Base-by-base conservation (phyloP, 2,888 invertebrate species). In the Metallyticus violacea region DNA sequence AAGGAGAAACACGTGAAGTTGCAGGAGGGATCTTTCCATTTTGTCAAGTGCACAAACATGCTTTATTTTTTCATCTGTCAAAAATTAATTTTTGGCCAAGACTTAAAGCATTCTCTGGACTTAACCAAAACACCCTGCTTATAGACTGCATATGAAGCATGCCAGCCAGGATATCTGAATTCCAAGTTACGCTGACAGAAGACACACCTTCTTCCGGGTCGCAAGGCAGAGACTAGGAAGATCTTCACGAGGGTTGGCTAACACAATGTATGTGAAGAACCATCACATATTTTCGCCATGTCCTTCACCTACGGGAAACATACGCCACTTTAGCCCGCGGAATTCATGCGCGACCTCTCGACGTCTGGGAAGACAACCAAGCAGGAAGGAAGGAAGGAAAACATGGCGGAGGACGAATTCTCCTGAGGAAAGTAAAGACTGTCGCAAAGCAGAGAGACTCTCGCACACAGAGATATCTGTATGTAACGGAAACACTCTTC, bases 381-480 rank as follows among this genome's bases (percentile, higher is more conserved):
- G 62, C 77, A 83, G 62, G 77, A 26, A 83, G 83, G 83, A 83
- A 83, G 83, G 83, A 83, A 83, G 83, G 83, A 82, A 82, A 82
- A 82, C 82, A 82, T 82, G 82, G 83, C 83, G 83, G 83, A 7
- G 26, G 83, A 77, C 83, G 82, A 83, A 83, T 83, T 83, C 83
- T 83, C 83, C 27, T 28, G 83, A 83, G 83, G 83, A 83, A 83
- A 77, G 77, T 83, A 77, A 83, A 83, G 83, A 29, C 77, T 83
- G 83, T 83, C 77, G 28, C 83, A 83, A 83, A 28, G 28, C 83
- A 77, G 28, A 83, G 76, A 83, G 77, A 26, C 83, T 77, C 83
- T 29, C 76, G 28, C 77, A 26, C 83, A 83, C 28, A 28, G 28
- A 83, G 83, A 83, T 28, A 83, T 77, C 76, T 77, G 77, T 83